phyloP scores from a whole-genome alignment of 2,113 vertebrate genomes.

The Trematomus loennbergii region DNA sequence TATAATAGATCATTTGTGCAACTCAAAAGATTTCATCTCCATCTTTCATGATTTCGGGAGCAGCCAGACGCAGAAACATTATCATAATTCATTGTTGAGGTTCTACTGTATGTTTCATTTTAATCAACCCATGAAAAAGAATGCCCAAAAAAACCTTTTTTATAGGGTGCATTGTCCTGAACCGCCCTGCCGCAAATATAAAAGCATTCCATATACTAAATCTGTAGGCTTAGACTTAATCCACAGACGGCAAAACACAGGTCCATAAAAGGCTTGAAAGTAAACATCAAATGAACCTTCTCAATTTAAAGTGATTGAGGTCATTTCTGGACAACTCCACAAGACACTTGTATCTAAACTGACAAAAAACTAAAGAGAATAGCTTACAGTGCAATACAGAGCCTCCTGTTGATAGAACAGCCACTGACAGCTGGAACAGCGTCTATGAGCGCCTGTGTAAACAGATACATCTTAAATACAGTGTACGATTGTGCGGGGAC shows the following conservation, averaged over 20 bases:
- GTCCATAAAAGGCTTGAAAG: slow-evolving; percentile 38
- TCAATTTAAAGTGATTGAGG: slow-evolving; percentile 16
- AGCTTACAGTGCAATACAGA: background rate
- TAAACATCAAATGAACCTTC: slow-evolving; percentile 25
- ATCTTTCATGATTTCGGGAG: background rate
- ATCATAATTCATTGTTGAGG: background rate
- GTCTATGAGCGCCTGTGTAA: background rate
- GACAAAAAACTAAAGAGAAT: background rate
- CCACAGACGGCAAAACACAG: slow-evolving; percentile 14
- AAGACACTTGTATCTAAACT: background rate
- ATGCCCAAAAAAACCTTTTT: background rate
- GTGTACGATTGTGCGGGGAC: background rate
- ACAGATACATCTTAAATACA: background rate
- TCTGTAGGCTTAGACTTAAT: slow-evolving; percentile 52
- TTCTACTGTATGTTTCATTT: background rate
- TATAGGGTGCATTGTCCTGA: background rate
- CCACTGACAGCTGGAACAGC: background rate
- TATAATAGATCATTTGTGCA: background rate
- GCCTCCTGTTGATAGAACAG: too few relatives aligned
- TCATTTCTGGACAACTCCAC: slow-evolving; percentile 1
- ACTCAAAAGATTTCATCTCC: background rate
- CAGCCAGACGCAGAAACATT: background rate
- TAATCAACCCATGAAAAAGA: background rate
- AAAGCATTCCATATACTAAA: slow-evolving; percentile 27
- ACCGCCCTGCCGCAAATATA: slow-evolving; percentile 8